phyloP scores from a whole-genome alignment of 2,113 vertebrate species.

The Ammodytes dubius region DNA sequence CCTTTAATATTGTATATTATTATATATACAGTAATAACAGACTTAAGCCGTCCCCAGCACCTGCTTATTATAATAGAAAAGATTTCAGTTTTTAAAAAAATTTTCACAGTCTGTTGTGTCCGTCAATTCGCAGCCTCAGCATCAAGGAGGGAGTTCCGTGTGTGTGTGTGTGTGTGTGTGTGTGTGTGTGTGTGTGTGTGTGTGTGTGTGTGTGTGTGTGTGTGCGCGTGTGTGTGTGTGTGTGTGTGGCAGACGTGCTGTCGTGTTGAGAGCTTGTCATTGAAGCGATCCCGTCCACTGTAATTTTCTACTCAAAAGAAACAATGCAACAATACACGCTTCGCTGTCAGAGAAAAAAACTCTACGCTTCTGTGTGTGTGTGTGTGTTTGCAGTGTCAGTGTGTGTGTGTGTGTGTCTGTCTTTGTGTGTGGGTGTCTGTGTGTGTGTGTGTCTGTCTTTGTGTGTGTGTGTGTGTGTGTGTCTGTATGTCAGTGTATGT shows the following conservation, averaged over 20 bases:
- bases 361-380: constrained; percentile 10
- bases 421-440: too few species aligned
- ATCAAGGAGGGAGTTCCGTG: constrained; percentile 25
- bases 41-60: neutral
- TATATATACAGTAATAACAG: neutral
- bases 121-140: constrained; percentile 1
- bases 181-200: constrained; percentile 41
- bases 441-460: neutral
- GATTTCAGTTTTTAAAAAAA: neutral
- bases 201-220: constrained; percentile 46
- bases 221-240: constrained; percentile 47
- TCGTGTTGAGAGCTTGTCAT: constrained; percentile 78
- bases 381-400: neutral
- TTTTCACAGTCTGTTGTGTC: neutral
- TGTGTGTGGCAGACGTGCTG: constrained; percentile 54
- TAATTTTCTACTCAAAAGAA: constrained; percentile 82
- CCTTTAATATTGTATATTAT: too few species aligned
- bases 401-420: constrained; percentile 40
- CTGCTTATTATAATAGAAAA: constrained; percentile 28
- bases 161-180: constrained; percentile 49
- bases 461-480: constrained; percentile 48
- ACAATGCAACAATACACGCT: constrained; percentile 78
- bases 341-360: constrained; percentile 66
- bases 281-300: constrained; percentile 73
- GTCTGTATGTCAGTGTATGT: constrained; percentile 56